Evolutionary conservation across 2,888 invertebrate species (phyloP).

Genomic region (Tineola bisselliella): DNA sequence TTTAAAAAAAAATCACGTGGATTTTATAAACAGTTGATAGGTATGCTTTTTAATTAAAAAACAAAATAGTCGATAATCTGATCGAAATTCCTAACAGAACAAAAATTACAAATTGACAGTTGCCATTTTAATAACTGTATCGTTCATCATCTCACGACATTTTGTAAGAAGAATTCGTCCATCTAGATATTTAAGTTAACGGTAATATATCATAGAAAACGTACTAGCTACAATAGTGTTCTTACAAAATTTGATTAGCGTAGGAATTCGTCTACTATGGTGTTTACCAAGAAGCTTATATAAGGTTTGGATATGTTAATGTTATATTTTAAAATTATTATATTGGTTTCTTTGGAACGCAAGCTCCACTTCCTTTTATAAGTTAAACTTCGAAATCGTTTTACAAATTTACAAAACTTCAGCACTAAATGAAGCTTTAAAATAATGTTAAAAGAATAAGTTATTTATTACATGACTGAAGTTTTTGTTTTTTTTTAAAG

Average conservation of each 20-base stretch:
- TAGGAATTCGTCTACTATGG: conserved; percentile 49
- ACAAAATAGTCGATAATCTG: background rate
- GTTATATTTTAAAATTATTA: background rate
- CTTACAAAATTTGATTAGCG: conserved; percentile 68
- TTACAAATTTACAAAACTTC: too few relatives aligned
- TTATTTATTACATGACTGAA: too few relatives aligned
- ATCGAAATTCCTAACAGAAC: background rate
- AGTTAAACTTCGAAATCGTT: too few relatives aligned
- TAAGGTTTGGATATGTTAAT: background rate
- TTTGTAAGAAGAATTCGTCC: conserved; percentile 18
- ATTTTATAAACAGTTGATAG: too few relatives aligned
- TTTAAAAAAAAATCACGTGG: too few relatives aligned
- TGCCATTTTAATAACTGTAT: conserved; percentile 25
- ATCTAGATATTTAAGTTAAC: conserved; percentile 31
- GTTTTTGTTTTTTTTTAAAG: too few relatives aligned
- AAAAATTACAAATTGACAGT: conserved; percentile 18
- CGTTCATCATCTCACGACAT: conserved; percentile 15
- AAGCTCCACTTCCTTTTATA: too few relatives aligned
- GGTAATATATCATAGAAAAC: conserved; percentile 53
- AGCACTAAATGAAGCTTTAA: too few relatives aligned
- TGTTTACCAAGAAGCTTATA: background rate
- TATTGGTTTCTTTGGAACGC: too few relatives aligned
- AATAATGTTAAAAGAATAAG: too few relatives aligned
- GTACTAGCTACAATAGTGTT: conserved; percentile 61
- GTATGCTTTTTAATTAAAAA: background rate